Percentiles rank a stretch among this genome's conserved stretches.
Conservation (phyloP, 2,888 invertebrate species). For the Linyphia triangularis region DNA sequence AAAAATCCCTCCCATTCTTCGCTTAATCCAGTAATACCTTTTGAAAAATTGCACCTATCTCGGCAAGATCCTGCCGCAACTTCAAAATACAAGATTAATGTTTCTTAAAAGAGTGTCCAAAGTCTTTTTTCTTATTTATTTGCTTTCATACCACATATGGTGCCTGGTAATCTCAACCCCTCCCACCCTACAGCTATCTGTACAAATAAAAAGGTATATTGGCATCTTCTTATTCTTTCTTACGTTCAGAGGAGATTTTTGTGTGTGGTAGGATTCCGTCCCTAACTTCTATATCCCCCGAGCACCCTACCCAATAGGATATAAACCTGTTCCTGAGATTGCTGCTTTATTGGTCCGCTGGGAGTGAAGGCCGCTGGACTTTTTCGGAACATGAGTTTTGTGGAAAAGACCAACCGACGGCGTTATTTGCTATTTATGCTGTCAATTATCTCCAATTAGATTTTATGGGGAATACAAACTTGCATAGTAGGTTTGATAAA, state of each 20-base stretch:
- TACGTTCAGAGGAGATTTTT: background rate
- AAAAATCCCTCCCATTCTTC: slow-evolving; percentile 32
- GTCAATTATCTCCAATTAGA: background rate
- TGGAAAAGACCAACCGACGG: background rate
- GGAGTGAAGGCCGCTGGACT: slow-evolving; percentile 30
- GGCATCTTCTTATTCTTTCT: slow-evolving; percentile 18
- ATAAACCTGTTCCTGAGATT: slow-evolving; percentile 68
- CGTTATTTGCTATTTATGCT: background rate
- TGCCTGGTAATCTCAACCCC: slow-evolving; percentile 31
- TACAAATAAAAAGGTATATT: slow-evolving; percentile 46
- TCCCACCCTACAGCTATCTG: slow-evolving; percentile 20
- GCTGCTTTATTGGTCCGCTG: slow-evolving; percentile 58
- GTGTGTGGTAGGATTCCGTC: background rate
- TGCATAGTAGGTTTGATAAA: too few species aligned
- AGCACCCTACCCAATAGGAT: slow-evolving; percentile 48
- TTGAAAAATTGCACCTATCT: slow-evolving; percentile 71
- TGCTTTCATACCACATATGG: slow-evolving; percentile 48
- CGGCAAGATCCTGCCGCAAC: slow-evolving; percentile 60
- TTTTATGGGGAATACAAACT: too few species aligned
- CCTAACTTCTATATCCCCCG: slow-evolving; percentile 2
- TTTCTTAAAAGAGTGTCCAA: slow-evolving; percentile 72
- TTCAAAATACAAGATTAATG: slow-evolving; percentile 73
- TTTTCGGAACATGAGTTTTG: background rate
- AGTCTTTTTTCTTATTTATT: slow-evolving; percentile 54
- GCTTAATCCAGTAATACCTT: slow-evolving; percentile 72